Evolutionary conservation across 35 echinoderm and acorn worm genomes (phyloP).

Genomic region (Holothuria glaberrima): DNA sequence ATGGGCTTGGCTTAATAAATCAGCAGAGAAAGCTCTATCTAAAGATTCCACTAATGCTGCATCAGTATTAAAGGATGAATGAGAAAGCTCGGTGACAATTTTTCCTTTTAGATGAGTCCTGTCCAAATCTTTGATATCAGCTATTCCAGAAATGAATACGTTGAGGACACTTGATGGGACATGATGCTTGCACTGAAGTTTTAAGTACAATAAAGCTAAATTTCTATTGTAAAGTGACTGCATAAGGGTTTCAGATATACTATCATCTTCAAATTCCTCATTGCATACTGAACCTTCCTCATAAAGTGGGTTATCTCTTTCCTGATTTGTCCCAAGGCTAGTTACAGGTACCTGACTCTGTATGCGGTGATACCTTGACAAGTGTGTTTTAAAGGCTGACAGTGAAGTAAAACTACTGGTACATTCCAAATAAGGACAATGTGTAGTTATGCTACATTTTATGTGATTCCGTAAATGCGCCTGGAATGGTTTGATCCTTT

Average conservation of each 20-base stretch:
- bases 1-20: not conserved
- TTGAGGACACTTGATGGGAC: conserved; percentile 36
- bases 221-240: not conserved
- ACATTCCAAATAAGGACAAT: conserved; percentile 9
- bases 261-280: not conserved
- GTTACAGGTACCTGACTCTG: not conserved
- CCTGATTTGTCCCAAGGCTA: not conserved
- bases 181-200: conserved; percentile 24
- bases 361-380: conserved; percentile 41
- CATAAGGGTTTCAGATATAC: not conserved
- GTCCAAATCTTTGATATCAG: conserved; percentile 12
- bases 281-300: not conserved
- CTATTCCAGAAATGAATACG: conserved; percentile 26
- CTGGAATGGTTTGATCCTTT: not conserved
- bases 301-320: conserved; percentile 5
- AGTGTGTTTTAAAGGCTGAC: conserved; percentile 36
- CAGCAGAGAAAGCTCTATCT: not conserved
- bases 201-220: conserved; percentile 50
- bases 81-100: conserved; percentile 2
- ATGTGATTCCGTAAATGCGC: conserved; percentile 44
- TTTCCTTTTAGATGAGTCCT: not conserved
- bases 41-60: not conserved
- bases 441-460: not conserved
- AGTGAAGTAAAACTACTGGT: not conserved
- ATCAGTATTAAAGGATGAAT: not conserved